Base-by-base conservation (phyloP, 2,113 vertebrate species). In the Podarcis muralis region DNA sequence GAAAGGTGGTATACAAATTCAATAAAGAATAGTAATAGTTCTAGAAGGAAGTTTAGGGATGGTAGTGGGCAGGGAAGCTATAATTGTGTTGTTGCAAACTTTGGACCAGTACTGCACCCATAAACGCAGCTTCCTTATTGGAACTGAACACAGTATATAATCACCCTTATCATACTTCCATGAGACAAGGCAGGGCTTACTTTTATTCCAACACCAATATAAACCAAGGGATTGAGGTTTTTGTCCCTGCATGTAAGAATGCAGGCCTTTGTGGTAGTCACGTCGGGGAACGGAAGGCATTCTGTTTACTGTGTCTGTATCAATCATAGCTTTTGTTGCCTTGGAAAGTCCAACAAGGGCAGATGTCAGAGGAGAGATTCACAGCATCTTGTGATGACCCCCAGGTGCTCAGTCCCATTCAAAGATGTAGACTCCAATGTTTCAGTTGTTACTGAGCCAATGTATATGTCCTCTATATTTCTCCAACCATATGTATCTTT, bases 221-320 rank as follows among this genome's bases (percentile, higher is more conserved):
- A 30, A 83, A 25, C n/a, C 43, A 66, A 59, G 81, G 68, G 74
- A 88, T 69, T 8, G 87, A 22, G 40, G 74, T 32, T 69, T 78
- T 88, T 84, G 81, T 84, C 48, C 40, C 72, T 32, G 43, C 23
- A 15, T 69, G 74, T 11, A 57, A 88, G 81, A 88, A 88, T 76
- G 74, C n/a, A 15, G 85, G 62, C 74, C 74, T 84, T 88, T 88
- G 87, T 78, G n/a, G 20, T 43, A 69, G 81, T 78, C 74, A 16
- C 40, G 43, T 59, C 74, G 74, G 62, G 53, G 74, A 77, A 84
- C n/a, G 40, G 40, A 57, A 84, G 32, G 87, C 87, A 78, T 88
- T 84, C 85, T 88, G 87, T 88, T 88, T 76, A 77, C 81, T 88
- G 74, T 78, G 62, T 84, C 37, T 11, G 23, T 57, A 78, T 88